A percentile compares a stretch with the other conserved stretches of the same genome.
phyloP scores from a whole-genome alignment of 2,888 invertebrate species.

The Unio pictorum region DNA sequence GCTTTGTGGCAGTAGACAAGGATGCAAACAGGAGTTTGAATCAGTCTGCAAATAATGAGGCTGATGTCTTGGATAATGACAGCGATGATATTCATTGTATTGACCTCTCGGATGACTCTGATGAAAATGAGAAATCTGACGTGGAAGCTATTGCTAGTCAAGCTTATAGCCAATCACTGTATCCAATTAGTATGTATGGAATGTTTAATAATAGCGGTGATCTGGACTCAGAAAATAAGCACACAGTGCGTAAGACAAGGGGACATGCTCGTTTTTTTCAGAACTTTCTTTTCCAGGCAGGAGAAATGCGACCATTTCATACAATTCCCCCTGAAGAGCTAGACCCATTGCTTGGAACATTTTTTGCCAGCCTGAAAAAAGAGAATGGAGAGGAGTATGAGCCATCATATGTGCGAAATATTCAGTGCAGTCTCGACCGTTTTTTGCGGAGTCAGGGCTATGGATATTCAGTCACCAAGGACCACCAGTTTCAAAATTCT shows the following conservation, averaged over 20 bases:
- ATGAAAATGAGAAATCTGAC: no score
- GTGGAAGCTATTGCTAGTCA: no score
- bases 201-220: no score
- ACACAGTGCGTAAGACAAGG: constrained; percentile 12
- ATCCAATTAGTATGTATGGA: no score
- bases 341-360: constrained; percentile 10
- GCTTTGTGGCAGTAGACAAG: no score
- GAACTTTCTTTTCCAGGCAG: constrained; percentile 4
- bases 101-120: no score
- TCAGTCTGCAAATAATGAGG: no score
- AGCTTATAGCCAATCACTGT: no score
- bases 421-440: constrained; percentile 13
- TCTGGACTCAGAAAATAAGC: constrained; percentile 1
- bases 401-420: constrained; percentile 13
- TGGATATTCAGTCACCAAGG: constrained; percentile 9
- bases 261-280: constrained; percentile 9
- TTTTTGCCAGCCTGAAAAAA: constrained; percentile 10
- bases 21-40: no score
- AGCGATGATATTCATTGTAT: no score
- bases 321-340: constrained; percentile 8
- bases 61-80: no score
- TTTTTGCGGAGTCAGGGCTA: constrained; percentile 8
- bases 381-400: constrained; percentile 16
- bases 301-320: constrained; percentile 9
- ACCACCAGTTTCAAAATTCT: constrained; percentile 6